Conservation (phyloP, 2,888 invertebrate species). For the Sarcophaga variegata region DNA sequence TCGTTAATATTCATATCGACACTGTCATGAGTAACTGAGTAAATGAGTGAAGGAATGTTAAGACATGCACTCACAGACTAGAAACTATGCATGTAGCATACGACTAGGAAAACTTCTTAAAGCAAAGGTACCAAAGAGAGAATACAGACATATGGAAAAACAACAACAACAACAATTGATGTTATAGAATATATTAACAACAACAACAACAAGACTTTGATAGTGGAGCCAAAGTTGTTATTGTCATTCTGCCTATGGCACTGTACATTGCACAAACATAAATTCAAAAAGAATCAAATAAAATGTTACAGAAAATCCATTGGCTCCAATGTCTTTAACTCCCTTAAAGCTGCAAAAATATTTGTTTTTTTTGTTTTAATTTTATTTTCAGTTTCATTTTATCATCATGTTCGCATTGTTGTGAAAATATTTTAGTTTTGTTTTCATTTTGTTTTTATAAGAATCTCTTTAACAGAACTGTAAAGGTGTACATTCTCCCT, state of each 20-base stretch:
- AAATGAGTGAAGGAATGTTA: constrained; percentile 44
- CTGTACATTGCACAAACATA: neutral
- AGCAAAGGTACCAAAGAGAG: constrained; percentile 1
- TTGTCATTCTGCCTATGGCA: constrained; percentile 15
- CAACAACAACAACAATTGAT: neutral
- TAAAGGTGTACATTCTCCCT: neutral
- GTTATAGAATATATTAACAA: neutral
- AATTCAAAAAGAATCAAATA: constrained; percentile 18
- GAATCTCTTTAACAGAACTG: neutral
- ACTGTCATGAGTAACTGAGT: constrained; percentile 56
- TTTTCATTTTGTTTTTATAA: no score
- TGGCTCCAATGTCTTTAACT: constrained; percentile 57
- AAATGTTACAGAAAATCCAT: constrained; percentile 38
- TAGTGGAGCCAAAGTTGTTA: neutral
- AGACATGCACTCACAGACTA: constrained; percentile 5
- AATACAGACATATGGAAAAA: neutral
- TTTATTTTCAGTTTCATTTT: constrained; percentile 9
- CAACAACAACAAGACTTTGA: constrained; percentile 12
- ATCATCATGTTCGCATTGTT: neutral
- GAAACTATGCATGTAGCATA: neutral
- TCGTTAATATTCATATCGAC: constrained; percentile 68
- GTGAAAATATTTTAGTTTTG: neutral
- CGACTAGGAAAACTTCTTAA: constrained; percentile 39
- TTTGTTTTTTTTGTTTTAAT: neutral
- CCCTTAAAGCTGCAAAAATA: constrained; percentile 38